phyloP scores from a whole-genome alignment of 2,888 invertebrate species.

The Brenthis daphne region DNA sequence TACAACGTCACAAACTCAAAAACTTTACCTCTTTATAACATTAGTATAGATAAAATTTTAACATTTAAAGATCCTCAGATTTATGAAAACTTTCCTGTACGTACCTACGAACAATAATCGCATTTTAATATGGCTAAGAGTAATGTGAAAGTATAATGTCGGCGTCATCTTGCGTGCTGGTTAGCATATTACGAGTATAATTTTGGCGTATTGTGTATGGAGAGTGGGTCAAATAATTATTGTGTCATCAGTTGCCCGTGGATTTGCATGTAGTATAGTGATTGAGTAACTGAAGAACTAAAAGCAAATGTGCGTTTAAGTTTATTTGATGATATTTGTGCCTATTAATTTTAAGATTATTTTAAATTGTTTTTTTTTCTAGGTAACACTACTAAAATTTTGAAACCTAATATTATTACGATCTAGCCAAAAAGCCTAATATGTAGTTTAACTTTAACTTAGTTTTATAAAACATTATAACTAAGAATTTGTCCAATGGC shows the following conservation, averaged over 20 bases:
- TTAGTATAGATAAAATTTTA: too few relatives aligned
- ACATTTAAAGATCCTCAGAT: too few relatives aligned
- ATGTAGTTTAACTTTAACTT: too few relatives aligned
- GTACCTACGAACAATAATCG: conserved; percentile 13
- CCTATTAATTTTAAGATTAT: background rate
- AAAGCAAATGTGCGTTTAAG: background rate
- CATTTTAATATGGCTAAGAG: conserved; percentile 9
- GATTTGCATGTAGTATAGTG: conserved; percentile 15
- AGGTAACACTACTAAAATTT: too few relatives aligned
- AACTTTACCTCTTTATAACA: too few relatives aligned
- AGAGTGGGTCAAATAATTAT: conserved; percentile 43
- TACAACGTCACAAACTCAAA: too few relatives aligned
- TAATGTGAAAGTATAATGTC: conserved; percentile 28
- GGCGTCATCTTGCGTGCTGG: conserved; percentile 29
- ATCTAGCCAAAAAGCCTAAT: too few relatives aligned
- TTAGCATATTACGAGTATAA: conserved; percentile 37
- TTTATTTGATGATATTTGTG: conserved; percentile 11
- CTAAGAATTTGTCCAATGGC: too few relatives aligned
- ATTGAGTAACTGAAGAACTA: conserved; percentile 8
- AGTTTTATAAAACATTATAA: too few relatives aligned
- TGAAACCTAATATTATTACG: too few relatives aligned
- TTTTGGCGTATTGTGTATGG: conserved; percentile 40
- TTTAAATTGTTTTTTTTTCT: too few relatives aligned
- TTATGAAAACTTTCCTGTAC: too few relatives aligned
- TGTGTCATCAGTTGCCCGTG: conserved; percentile 34